phyloP scores from a whole-genome alignment of 2,113 vertebrate genomes.

The Pimephales promelas region DNA sequence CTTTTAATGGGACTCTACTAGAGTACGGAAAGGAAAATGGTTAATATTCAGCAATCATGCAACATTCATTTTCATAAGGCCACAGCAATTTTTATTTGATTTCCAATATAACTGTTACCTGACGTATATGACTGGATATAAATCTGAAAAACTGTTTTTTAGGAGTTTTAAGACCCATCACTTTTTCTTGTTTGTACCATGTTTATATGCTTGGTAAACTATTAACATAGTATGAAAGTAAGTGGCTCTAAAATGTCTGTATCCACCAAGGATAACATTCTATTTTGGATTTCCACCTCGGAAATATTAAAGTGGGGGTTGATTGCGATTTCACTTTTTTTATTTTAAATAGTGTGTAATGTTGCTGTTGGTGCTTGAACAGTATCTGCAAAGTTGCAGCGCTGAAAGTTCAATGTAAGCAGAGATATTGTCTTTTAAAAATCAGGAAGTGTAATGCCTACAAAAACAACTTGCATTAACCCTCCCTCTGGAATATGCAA shows the following conservation, averaged over 20 bases:
- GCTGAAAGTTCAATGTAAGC: no score
- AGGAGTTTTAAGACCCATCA: background rate
- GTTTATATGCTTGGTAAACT: background rate
- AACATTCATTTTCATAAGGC: constrained; percentile 5
- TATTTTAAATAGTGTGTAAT: no score
- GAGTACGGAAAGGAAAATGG: background rate
- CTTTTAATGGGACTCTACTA: background rate
- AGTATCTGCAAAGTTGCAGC: no score
- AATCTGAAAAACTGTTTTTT: background rate
- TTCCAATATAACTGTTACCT: background rate
- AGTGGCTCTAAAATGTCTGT: no score
- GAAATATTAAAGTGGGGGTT: no score
- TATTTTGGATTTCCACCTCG: background rate
- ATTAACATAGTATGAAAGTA: background rate
- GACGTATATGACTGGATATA: background rate
- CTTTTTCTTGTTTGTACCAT: background rate
- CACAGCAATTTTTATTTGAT: background rate
- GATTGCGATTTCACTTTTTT: no score
- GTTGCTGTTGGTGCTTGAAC: no score
- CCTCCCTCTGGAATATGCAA: no score
- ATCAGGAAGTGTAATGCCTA: no score
- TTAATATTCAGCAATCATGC: background rate
- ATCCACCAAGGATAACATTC: background rate
- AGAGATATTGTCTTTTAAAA: no score
- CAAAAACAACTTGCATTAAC: no score